Base-by-base conservation (phyloP, 2,113 vertebrate species). In the Copsychus sechellarum region DNA sequence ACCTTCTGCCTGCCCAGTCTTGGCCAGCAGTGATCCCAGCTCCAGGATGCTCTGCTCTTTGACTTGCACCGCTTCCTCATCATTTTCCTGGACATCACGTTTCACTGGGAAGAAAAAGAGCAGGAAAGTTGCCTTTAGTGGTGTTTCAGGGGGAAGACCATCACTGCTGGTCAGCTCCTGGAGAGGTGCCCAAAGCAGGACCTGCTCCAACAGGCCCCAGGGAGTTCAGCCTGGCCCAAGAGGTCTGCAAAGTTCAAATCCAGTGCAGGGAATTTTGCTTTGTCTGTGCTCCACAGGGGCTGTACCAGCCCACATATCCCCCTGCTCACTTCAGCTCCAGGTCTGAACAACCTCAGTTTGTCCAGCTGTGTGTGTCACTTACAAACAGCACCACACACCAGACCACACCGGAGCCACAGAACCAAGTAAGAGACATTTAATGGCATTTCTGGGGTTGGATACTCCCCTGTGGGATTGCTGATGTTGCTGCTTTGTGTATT, bases 41-140 rank as follows among this genome's bases (percentile, higher is more conserved):
- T 99, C 99, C 98, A 99, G 95, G 97, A 99, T 99, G 97, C 99
- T 99, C 98, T 99, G 99, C 97, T 99, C 99, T 97, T 99, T 99
- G 96, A 99, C 99, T 95, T 99, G 98, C 81, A 99, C 99, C 0
- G 99, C 99, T 77, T 99, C 99, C 82, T 99, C 99, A 96, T 99
- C 99, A 5, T 99, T 99, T 94, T 99, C 99, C 89, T 99, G 99
- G 94, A 99, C 98, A 97, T 99, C 99, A 47, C 99, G 98, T 92
- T 99, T 99, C 97, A 99, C 99, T 99, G 90, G 58, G 61, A 26
- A 62, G 33, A 51, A 47, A 93, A 58, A 86, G 67, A 85, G 95
- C 42, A 72, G 81, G 31, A 24, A 47, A 87, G 70, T 92, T 65
- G 28, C 40, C 50, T 87, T 85, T 56, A 94, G 64, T 5, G 50